Percentiles rank a stretch among this genome's conserved stretches.
These are phyloP conservation scores for Podabrus alpinus DNA, from an alignment of 2,888 invertebrate genomes.

Conservation along the genomic window DNA sequence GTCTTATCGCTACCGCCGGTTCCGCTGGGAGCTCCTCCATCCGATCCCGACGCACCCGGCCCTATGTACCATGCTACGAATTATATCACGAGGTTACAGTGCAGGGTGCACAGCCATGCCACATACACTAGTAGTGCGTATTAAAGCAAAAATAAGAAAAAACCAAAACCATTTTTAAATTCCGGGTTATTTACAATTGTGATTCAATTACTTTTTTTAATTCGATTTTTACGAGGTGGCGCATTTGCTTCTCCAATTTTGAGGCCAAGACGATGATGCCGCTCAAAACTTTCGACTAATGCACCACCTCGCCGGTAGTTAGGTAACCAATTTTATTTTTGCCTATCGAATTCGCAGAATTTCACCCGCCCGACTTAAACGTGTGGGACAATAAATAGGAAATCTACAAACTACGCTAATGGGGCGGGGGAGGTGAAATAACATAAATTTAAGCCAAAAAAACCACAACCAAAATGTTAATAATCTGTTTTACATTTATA, in stretches of 20 bases:
- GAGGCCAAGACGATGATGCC: no score
- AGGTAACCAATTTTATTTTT: background rate
- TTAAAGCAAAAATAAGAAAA: conserved; percentile 17
- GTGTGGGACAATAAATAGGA: no score
- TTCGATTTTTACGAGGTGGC: background rate
- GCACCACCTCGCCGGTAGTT: background rate
- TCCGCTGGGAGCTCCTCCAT: conserved; percentile 48
- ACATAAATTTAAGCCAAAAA: background rate
- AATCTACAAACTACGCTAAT: background rate
- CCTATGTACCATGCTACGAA: conserved; percentile 58
- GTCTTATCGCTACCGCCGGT: conserved; percentile 58
- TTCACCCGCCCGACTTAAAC: no score
- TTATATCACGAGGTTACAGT: conserved; percentile 49
- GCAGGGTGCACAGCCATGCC: conserved; percentile 43
- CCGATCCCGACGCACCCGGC: conserved; percentile 52
- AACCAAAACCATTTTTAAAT: background rate
- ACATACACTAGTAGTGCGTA: conserved; percentile 34
- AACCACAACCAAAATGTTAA: conserved; percentile 1
- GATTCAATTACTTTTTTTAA: background rate
- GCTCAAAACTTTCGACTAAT: background rate
- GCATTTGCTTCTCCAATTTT: background rate
- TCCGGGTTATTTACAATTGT: conserved; percentile 10
- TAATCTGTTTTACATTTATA: background rate
- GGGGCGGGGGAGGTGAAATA: background rate
- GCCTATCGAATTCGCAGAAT: no score